Evolutionary conservation across 2,113 vertebrate species (phyloP), one percentile per base, ranked within the genome.

Genomic region (Myiozetetes cayanensis): DNA sequence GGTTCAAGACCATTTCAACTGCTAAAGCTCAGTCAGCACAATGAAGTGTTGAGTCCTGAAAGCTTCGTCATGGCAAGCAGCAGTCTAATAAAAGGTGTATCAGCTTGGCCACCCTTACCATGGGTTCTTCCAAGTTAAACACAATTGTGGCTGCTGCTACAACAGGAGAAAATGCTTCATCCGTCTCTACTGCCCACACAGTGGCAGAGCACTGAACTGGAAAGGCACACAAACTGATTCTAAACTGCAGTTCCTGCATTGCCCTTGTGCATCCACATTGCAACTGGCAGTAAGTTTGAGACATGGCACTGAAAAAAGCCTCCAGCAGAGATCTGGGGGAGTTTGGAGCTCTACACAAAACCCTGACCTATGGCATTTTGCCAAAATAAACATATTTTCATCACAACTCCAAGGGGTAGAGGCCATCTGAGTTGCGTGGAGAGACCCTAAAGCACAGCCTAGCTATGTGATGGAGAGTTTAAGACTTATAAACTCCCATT

Each of bases 101-200:
- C 66, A 75, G 11, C 53, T 61, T 93, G 70, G 30, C 52, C 52
- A 27, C 47, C 35, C 50, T 89, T 81, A 78, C 30, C 24, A 19
- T 30, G 13, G 16, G 6, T 35, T 93, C 61, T 91, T 82, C 85
- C 74, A 89, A 89, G 67, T 63, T 25, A 95, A 91, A 85, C 56
- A 75, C 0, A 0, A 59, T 12, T 30, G 21, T 75, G 74, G 49
- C 66, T 84, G 56, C 43, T 78, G 65, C 70, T 74, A 82, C 41
- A 91, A 61, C 21, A 74, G 43, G 30, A 91, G 58, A 58, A 89
- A 87, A 53, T 20, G 27, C 14, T 28, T 86, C 28, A 49, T 62
- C 19, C 19, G 11, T 59, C 66, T 89, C 23, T 31, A 52, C 35
- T 30, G 82, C 66, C 52, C 70, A 11, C 31, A 33, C 67, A 70